Base-by-base conservation (phyloP, 2,797 vertebrate genomes). In the Epinephelus malabaricus region DNA sequence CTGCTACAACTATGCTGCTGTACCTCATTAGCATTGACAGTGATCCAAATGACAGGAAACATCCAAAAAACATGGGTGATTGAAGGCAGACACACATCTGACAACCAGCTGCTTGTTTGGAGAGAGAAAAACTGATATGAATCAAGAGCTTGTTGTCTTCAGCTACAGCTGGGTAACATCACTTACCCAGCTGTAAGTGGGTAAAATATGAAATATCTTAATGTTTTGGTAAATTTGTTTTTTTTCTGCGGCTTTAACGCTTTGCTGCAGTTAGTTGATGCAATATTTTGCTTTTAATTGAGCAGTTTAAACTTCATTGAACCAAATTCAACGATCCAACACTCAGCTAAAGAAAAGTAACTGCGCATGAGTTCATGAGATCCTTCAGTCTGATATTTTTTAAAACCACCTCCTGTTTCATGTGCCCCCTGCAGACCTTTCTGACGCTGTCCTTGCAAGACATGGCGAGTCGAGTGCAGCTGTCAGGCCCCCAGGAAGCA, bases 391-490 rank as follows among this genome's bases (percentile, higher is more conserved):
- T 14, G 5, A 55, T 66, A 19, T 12, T 1, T 56, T 38, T 34
- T 27, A n/a, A 71, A 58, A 15, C 70, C 2, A 11, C 0, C 15
- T 25, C 71, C 6, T 73, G 3, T 75, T 30, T 63, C 0, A 1
- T 56, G 2, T 77, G 6, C 11, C 27, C 30, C 40, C 47, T 38
- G 73, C 95, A 99, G 98, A 99, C 98, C 0, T 99, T 99, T 93
- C 95, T 99, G 95, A 99, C 98, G 0, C 94, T 99, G 83, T 99
- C 98, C 3, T 96, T 99, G 94, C 98, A 99, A 98, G 98, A 99
- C 93, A 99, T 99, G 98, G 98, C 98, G 14, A 99, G 98, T 95
- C 95, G 98, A 89, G 98, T 99, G 88, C 98, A 99, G 93, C 95
- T 99, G 73, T 98, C 97, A 0, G 98, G 98, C 45, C 95, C 98